A percentile compares a stretch with the other conserved stretches of the same genome.
phyloP scores from a whole-genome alignment of 1,140 invertebrate species.

The roundworm (Caenorhabditis elegans) region WBcel235 BX284604.4:1701501-1702000 shows the following conservation, averaged over 20 bases:
- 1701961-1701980: too few relatives aligned
- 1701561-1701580: slow-evolving; percentile 25
- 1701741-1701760: background rate
- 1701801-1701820: too few relatives aligned
- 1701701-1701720: slow-evolving; percentile 34
- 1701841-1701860: too few relatives aligned
- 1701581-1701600: slow-evolving; percentile 35
- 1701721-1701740: background rate
- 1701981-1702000: too few relatives aligned
- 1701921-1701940: too few relatives aligned
- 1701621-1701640: slow-evolving; percentile 22
- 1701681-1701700: slow-evolving; percentile 39
- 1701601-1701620: slow-evolving; percentile 17
- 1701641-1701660: slow-evolving; percentile 26
- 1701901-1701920: too few relatives aligned
- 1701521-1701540: background rate
- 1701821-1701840: too few relatives aligned
- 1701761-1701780: slow-evolving; percentile 18
- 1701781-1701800: too few relatives aligned
- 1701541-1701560: background rate
- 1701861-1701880: too few relatives aligned
- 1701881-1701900: too few relatives aligned
- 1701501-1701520: slow-evolving; percentile 34
- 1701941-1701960: too few relatives aligned
- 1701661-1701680: background rate